Evolutionary conservation across 2,888 invertebrate genomes (phyloP).

Genomic region (Parasteatoda lunata): DNA sequence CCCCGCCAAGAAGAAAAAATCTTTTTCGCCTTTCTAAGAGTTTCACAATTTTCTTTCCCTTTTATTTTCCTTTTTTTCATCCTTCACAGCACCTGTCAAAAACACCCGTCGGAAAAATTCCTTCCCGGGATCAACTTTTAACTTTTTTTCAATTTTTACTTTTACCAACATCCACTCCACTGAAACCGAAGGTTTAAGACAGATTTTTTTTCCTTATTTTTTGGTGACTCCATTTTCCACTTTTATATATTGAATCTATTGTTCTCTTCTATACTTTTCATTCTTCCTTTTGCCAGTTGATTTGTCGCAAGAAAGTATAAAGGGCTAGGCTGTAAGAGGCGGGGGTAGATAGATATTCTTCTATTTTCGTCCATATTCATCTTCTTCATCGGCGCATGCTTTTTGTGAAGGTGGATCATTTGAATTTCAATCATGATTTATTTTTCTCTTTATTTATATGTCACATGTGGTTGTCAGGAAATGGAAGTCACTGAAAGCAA

Average conservation of each 20-base stretch:
- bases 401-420: slow-evolving; percentile 27
- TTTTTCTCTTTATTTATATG: slow-evolving; percentile 38
- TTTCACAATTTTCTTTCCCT: slow-evolving; percentile 43
- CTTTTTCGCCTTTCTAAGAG: slow-evolving; percentile 47
- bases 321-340: neutral
- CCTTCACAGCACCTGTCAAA: slow-evolving; percentile 61
- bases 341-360: neutral
- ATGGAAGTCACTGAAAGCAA: too few species aligned
- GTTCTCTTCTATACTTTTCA: slow-evolving; percentile 20
- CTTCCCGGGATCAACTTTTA: slow-evolving; percentile 51
- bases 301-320: slow-evolving; percentile 26
- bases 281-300: slow-evolving; percentile 23
- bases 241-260: slow-evolving; percentile 42
- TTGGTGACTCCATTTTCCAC: neutral
- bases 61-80: slow-evolving; percentile 41
- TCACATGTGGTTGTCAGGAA: neutral
- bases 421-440: slow-evolving; percentile 48
- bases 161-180: neutral
- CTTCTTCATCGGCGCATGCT: slow-evolving; percentile 18
- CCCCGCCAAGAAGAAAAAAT: slow-evolving; percentile 25
- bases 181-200: neutral
- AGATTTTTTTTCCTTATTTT: slow-evolving; percentile 19
- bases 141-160: slow-evolving; percentile 32
- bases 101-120: slow-evolving; percentile 61
- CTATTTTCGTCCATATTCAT: slow-evolving; percentile 23